Evolutionary conservation across 2,113 vertebrate species (phyloP), one percentile per base, ranked within the genome.

Genomic region (Gallinago media): DNA sequence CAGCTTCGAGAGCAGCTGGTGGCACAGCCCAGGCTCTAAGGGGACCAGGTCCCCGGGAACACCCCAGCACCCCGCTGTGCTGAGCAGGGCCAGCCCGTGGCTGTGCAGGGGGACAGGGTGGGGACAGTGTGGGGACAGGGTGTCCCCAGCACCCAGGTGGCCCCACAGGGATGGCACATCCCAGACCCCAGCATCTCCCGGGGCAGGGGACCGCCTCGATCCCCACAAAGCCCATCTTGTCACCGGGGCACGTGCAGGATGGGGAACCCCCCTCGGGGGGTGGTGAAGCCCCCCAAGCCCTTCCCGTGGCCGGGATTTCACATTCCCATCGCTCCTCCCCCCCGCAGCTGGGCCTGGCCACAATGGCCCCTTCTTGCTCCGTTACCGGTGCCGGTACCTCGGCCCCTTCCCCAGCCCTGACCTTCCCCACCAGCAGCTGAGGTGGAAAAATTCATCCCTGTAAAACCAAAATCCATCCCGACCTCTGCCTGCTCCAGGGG

Each of bases 331-430:
- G 78, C 91, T 88, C 63, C n/a, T 52, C 61, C 63, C 92, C 66
- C 3, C 17, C 7, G 1, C 95, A 96, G 95, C 95, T 96, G 95
- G 8, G 42, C 72, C 36, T 34, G 21, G 2, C 83, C 95, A 96
- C 96, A 97, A 94, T 93, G 95, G 94, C 22, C 92, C 95, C 95
- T 97, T 96, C 95, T 97, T 97, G 91, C 96, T 3, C 2, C 13
- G 15, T 63, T 52, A 67, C 83, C 50, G 13, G 74, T 6, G 2
- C 80, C 20, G 68, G 80, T 94, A 20, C 85, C 85, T 19, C 85
- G 4, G 88, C 81, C 89, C 86, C 84, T 92, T 84, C 85, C 61
- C 78, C 77, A 11, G 44, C 46, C 0, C 81, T 9, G 7, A 50
- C 66, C 82, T 58, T 67, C 76, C 72, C 67, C 2, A 8, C 62